These are phyloP conservation scores for Tympanuchus pallidicinctus DNA, from an alignment of 2,113 vertebrate genomes.

Conservation along the genomic window DNA sequence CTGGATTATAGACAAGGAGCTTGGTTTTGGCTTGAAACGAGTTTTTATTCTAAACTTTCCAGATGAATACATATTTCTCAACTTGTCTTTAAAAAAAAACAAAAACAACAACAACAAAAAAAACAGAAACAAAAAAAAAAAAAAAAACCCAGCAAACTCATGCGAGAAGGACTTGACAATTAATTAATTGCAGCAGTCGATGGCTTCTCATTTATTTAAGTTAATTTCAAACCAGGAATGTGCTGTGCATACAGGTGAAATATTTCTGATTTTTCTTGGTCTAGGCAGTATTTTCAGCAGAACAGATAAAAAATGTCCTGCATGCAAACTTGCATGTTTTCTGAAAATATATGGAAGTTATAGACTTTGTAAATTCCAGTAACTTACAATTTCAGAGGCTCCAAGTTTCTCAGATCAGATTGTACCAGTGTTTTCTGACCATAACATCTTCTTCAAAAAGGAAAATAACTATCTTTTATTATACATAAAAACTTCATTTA, in stretches of 20 bases:
- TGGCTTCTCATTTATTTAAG: constrained; percentile 19
- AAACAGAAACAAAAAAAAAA: background rate
- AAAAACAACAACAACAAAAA: background rate
- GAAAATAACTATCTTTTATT: background rate
- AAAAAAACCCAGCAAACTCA: background rate
- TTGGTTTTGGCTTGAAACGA: background rate
- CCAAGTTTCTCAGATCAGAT: background rate
- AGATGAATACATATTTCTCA: background rate
- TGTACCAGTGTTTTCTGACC: background rate
- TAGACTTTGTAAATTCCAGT: background rate
- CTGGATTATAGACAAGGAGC: background rate
- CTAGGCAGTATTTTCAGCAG: background rate
- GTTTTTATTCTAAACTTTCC: background rate
- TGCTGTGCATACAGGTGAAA: constrained; percentile 5
- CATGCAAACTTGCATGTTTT: background rate
- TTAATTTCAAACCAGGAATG: background rate
- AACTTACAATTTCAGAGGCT: background rate
- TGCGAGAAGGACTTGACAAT: background rate
- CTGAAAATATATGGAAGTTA: background rate
- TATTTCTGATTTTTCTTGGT: background rate
- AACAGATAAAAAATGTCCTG: background rate
- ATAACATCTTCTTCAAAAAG: background rate
- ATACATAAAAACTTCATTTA: background rate
- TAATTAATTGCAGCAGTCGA: constrained; percentile 2
- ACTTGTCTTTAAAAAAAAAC: background rate